Evolutionary conservation across 2,888 invertebrate genomes (phyloP).

Genomic region (Halocaridina rubra): DNA sequence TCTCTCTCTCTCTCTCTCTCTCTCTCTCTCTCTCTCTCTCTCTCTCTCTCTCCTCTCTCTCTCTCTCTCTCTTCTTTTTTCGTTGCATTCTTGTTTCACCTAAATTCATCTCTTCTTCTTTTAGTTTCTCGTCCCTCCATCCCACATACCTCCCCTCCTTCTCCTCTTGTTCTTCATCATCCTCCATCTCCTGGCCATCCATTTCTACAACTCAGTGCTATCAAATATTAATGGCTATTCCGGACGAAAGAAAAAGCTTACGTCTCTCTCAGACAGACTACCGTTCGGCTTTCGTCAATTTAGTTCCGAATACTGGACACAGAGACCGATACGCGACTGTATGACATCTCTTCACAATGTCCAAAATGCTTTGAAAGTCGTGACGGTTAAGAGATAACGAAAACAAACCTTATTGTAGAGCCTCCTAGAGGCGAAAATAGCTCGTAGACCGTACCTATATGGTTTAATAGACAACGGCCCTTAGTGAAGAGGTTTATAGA

Average conservation of each 20-base stretch:
- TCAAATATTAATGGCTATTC: constrained; percentile 42
- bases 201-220: constrained; percentile 43
- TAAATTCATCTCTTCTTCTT: neutral
- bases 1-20: neutral
- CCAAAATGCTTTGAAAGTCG: too few species aligned
- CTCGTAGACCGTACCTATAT: too few species aligned
- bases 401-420: constrained; percentile 4
- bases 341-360: too few species aligned
- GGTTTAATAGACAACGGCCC: too few species aligned
- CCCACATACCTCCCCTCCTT: neutral
- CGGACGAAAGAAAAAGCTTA: constrained; percentile 3
- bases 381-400: too few species aligned
- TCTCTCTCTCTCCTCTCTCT: neutral
- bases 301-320: too few species aligned
- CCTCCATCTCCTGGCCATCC: constrained; percentile 25
- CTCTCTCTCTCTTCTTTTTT: neutral
- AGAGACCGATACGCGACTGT: too few species aligned
- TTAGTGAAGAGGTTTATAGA: too few species aligned
- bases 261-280: constrained; percentile 23
- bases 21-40: neutral
- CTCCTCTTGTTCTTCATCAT: constrained; percentile 28
- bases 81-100: neutral
- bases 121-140: neutral
- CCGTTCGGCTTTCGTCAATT: constrained; percentile 14
- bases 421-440: constrained; percentile 14